phyloP scores from a whole-genome alignment of 2,888 invertebrate genomes.

The Agrypnus murinus region DNA sequence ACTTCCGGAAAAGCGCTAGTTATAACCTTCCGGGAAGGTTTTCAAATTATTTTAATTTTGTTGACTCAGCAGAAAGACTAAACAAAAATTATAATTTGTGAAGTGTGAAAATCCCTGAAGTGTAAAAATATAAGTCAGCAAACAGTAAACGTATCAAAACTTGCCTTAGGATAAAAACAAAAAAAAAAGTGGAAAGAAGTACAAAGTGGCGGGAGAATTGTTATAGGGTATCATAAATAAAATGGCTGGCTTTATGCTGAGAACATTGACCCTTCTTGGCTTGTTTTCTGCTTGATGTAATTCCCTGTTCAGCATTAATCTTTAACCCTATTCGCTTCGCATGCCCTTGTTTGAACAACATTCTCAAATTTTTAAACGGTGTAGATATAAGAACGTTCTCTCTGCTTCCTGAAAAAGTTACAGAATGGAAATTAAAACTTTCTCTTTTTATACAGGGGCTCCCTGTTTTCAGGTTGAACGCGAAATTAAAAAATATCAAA shows the following conservation, averaged over 20 bases:
- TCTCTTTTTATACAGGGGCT: not conserved
- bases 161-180: conserved; percentile 26
- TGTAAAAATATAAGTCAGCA: not conserved
- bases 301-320: conserved; percentile 45
- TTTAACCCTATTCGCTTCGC: conserved; percentile 39
- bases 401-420: conserved; percentile 9
- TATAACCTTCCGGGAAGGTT: no score
- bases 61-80: no score
- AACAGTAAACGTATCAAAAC: conserved; percentile 22
- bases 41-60: no score
- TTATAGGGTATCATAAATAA: conserved; percentile 48
- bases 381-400: not conserved
- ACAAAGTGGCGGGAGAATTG: conserved; percentile 41
- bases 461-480: not conserved
- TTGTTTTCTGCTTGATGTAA: conserved; percentile 47
- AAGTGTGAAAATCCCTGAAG: conserved; percentile 6
- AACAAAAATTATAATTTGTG: conserved; percentile 16
- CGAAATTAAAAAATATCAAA: conserved; percentile 12
- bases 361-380: conserved; percentile 37
- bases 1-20: no score
- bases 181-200: conserved; percentile 37
- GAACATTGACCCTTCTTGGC: conserved; percentile 47
- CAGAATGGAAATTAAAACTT: conserved; percentile 19
- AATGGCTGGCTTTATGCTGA: conserved; percentile 45
- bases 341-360: conserved; percentile 37